Conservation (phyloP, 2,888 invertebrate species). For the Thymelicus lineola region DNA sequence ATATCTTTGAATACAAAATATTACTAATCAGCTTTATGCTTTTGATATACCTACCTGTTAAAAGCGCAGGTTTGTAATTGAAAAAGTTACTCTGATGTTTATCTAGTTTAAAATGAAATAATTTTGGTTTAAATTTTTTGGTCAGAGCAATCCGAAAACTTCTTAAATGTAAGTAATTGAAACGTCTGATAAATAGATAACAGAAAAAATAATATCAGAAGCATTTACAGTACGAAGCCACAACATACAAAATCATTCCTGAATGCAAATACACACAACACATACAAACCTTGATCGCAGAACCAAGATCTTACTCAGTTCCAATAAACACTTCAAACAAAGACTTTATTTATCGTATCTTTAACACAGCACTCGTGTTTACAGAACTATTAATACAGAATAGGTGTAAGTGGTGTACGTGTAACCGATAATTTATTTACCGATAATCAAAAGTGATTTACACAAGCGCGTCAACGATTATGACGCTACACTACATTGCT, state of each 20-base stretch:
- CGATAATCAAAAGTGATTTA: constrained; percentile 47
- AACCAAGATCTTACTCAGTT: constrained; percentile 49
- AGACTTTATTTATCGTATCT: constrained; percentile 53
- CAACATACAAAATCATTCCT: constrained; percentile 42
- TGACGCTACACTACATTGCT: constrained; percentile 38
- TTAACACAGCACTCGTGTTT: constrained; percentile 48
- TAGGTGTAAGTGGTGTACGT: constrained; percentile 48
- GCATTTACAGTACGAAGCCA: neutral
- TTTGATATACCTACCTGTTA: too few species aligned
- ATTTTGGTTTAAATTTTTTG: too few species aligned
- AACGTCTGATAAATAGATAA: too few species aligned
- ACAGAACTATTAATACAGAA: constrained; percentile 45
- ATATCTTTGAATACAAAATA: too few species aligned
- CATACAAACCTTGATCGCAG: constrained; percentile 51
- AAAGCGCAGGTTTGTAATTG: too few species aligned
- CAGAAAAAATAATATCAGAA: too few species aligned
- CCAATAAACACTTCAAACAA: constrained; percentile 61
- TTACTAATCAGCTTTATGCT: too few species aligned
- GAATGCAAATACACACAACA: constrained; percentile 46
- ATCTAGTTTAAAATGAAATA: too few species aligned
- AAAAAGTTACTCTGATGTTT: too few species aligned
- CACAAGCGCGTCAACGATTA: constrained; percentile 38
- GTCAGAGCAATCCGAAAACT: too few species aligned
- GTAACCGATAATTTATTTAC: constrained; percentile 52
- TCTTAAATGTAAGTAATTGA: too few species aligned